Percentiles rank a stretch among this genome's conserved stretches.
phyloP scores from a whole-genome alignment of 2,888 invertebrate species.

The Helleia helle region DNA sequence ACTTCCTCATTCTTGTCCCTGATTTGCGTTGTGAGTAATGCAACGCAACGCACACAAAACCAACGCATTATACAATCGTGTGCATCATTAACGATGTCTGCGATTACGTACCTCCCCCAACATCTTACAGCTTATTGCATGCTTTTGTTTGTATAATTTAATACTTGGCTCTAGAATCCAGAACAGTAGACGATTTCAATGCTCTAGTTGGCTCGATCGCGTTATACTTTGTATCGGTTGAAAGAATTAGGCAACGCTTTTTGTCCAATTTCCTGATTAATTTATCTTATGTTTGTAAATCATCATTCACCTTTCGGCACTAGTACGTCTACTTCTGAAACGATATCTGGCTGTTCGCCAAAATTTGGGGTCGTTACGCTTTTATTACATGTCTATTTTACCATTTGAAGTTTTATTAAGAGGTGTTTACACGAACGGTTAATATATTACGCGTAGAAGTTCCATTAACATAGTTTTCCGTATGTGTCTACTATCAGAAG shows the following conservation, averaged over 20 bases:
- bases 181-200: conserved; percentile 43
- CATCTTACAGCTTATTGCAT: conserved; percentile 10
- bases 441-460: too few relatives aligned
- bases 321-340: too few relatives aligned
- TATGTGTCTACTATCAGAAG: conserved; percentile 43
- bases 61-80: conserved; percentile 41
- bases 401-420: too few relatives aligned
- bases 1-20: conserved; percentile 58
- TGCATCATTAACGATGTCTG: conserved; percentile 34
- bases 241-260: conserved; percentile 21
- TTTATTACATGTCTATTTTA: too few relatives aligned
- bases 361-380: too few relatives aligned
- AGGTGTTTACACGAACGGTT: too few relatives aligned
- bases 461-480: conserved; percentile 22
- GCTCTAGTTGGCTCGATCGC: conserved; percentile 40
- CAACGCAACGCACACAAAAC: conserved; percentile 38
- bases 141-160: conserved; percentile 13
- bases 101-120: conserved; percentile 37
- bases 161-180: conserved; percentile 28
- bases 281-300: too few relatives aligned
- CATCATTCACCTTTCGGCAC: too few relatives aligned
- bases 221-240: conserved; percentile 35
- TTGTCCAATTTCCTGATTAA: conserved; percentile 12
- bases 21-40: conserved; percentile 45
- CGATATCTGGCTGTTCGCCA: too few relatives aligned